These are phyloP conservation scores for Procambarus clarkii DNA, from an alignment of 1,140 invertebrate species.

Conservation along the genomic window DNA sequence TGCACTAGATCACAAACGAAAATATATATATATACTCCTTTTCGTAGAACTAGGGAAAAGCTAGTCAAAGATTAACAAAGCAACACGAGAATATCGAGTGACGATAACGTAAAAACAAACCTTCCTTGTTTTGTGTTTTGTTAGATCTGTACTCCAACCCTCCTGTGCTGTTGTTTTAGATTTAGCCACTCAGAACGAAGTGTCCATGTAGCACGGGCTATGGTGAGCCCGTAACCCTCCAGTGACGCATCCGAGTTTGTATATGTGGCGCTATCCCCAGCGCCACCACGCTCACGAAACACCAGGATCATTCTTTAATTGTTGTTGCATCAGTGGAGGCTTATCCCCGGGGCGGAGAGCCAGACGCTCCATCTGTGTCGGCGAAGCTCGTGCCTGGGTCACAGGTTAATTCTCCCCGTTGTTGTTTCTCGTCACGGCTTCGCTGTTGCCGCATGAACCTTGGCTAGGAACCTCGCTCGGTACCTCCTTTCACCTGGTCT, in stretches of 20 bases:
- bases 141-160: no score
- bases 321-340: background rate
- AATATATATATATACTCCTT: no score
- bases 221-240: no score
- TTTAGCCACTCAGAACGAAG: no score
- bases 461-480: background rate
- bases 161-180: no score
- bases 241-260: background rate
- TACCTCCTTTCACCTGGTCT: slow-evolving; percentile 3
- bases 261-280: background rate
- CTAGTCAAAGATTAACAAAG: no score
- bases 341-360: background rate
- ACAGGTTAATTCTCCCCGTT: background rate
- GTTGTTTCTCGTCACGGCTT: background rate
- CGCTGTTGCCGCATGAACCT: background rate
- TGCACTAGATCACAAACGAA: no score
- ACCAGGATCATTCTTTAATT: background rate
- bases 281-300: background rate
- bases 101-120: no score
- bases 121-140: no score
- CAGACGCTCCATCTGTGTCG: background rate
- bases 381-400: background rate
- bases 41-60: no score
- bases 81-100: no score
- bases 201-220: no score